Percentiles rank a stretch among this genome's conserved stretches.
Conservation (phyloP, 2,113 vertebrate species). For the Gallinago media region DNA sequence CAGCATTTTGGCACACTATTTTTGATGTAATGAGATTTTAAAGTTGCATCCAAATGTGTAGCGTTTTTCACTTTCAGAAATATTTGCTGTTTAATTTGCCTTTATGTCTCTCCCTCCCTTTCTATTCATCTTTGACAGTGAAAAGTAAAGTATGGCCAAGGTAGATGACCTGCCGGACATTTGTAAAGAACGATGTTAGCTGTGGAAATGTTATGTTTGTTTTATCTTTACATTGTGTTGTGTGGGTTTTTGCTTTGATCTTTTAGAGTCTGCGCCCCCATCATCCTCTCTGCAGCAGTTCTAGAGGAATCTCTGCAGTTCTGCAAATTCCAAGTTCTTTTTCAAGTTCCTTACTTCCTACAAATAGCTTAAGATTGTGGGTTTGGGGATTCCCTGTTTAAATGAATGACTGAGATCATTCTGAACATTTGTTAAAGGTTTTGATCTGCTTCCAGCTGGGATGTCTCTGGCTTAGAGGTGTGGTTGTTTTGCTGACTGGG, state of each 20-base stretch:
- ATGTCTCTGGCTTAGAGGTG: not conserved
- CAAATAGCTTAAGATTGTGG: not conserved
- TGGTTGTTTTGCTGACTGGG: not conserved
- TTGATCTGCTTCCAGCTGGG: constrained; percentile 13
- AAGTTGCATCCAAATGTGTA: not conserved
- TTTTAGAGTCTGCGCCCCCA: not conserved
- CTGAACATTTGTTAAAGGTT: not conserved
- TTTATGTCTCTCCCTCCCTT: not conserved
- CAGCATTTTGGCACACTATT: not conserved
- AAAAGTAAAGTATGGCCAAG: not conserved
- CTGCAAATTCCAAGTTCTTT: not conserved
- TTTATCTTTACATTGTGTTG: not conserved
- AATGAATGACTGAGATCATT: not conserved
- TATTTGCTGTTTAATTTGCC: not conserved
- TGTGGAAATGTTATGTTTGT: not conserved
- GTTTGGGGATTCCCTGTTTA: constrained; percentile 2
- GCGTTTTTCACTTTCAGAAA: not conserved
- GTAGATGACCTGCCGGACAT: not conserved
- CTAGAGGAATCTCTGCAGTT: not conserved
- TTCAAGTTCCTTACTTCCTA: not conserved
- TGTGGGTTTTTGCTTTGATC: not conserved
- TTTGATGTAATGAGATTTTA: not conserved
- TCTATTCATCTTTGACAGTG: not conserved
- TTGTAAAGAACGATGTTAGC: not conserved
- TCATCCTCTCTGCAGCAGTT: not conserved